Evolutionary conservation across 2,888 invertebrate genomes (phyloP).

Genomic region (Ichneumoninae sp.): DNA sequence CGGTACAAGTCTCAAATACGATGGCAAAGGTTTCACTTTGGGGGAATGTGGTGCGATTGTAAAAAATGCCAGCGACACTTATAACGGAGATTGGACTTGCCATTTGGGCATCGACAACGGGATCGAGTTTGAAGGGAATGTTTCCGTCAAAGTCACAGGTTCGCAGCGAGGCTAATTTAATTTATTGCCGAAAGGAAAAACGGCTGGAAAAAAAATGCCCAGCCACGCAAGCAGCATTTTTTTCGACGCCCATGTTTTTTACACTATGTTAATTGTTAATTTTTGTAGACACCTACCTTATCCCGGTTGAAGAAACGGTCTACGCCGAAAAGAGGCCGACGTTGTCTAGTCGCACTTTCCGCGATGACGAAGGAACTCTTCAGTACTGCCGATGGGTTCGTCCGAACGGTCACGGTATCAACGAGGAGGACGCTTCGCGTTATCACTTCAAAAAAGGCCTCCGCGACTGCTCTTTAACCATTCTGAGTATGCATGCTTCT

Average conservation of each 20-base stretch:
- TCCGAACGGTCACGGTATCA: constrained; percentile 78
- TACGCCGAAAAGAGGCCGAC: constrained; percentile 37
- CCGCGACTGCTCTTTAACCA: constrained; percentile 72
- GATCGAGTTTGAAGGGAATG: constrained; percentile 69
- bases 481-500: constrained; percentile 69
- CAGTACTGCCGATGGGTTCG: constrained; percentile 80
- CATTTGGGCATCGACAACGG: constrained; percentile 74
- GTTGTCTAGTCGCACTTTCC: constrained; percentile 75
- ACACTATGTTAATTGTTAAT: background rate
- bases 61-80: constrained; percentile 68
- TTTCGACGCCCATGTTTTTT: background rate
- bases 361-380: constrained; percentile 71
- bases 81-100: constrained; percentile 78
- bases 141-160: constrained; percentile 78
- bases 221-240: background rate
- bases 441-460: constrained; percentile 58
- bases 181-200: background rate
- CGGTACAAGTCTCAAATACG: constrained; percentile 68
- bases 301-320: constrained; percentile 19
- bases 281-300: constrained; percentile 59
- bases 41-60: constrained; percentile 78
- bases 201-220: background rate
- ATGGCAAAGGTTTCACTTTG: constrained; percentile 74
- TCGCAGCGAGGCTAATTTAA: constrained; percentile 41
- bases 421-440: constrained; percentile 48